phyloP scores from a whole-genome alignment of 2,113 vertebrate genomes.

The Cisticola juncidis region DNA sequence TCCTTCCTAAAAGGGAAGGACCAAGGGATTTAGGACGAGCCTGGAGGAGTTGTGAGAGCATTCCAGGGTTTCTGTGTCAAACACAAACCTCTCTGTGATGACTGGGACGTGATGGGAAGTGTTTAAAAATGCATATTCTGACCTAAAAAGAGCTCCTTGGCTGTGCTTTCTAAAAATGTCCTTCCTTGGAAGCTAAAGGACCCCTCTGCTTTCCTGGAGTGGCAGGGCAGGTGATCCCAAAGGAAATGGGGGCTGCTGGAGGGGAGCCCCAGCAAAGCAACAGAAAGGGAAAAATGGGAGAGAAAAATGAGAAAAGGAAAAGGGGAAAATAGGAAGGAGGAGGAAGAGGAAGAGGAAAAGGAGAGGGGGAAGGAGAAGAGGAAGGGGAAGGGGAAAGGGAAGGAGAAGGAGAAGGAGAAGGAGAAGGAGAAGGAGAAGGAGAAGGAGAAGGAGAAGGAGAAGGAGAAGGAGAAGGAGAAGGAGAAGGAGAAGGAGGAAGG shows the following conservation, averaged over 20 bases:
- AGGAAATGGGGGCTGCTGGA: not conserved
- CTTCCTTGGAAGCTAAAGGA: not conserved
- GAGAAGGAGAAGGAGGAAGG: no score
- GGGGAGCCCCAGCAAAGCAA: not conserved
- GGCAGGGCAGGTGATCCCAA: not conserved
- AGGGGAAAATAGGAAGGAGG: accelerated
- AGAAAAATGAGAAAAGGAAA: not conserved
- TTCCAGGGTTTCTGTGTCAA: not conserved
- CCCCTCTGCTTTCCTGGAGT: not conserved
- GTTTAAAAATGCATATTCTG: not conserved
- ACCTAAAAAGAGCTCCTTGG: not conserved
- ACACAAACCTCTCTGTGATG: not conserved
- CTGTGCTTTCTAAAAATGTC: not conserved
- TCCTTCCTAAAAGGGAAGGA: not conserved
- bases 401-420: no score
- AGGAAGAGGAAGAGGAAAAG: accelerated
- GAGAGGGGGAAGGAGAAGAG: no score
- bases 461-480: no score
- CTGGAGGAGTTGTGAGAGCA: not conserved
- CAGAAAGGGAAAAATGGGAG: not conserved
- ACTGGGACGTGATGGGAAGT: not conserved
- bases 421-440: not conserved
- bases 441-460: no score
- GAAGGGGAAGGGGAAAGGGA: accelerated
- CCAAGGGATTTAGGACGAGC: accelerated